Percentiles rank a stretch among this genome's conserved stretches.
phyloP scores from a whole-genome alignment of 2,888 invertebrate species.

The Plebejus argus region DNA sequence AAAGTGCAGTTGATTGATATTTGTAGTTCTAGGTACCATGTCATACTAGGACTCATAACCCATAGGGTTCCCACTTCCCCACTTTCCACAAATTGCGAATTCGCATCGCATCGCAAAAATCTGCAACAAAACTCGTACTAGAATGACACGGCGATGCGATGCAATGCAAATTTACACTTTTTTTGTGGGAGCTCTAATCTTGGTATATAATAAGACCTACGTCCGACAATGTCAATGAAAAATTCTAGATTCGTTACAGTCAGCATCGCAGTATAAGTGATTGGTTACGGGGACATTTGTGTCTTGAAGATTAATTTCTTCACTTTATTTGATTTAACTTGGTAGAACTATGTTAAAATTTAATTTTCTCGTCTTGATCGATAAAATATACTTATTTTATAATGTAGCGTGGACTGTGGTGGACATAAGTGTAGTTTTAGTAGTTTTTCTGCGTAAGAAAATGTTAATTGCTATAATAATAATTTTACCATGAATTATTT shows the following conservation, averaged over 20 bases:
- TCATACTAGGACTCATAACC: too few species aligned
- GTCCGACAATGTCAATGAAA: not conserved
- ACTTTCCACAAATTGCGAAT: too few species aligned
- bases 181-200: too few species aligned
- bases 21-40: too few species aligned
- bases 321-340: not conserved
- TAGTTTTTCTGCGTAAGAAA: too few species aligned
- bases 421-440: not conserved
- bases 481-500: not conserved
- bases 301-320: not conserved
- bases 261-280: not conserved
- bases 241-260: not conserved
- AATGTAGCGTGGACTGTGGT: too few species aligned
- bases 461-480: too few species aligned
- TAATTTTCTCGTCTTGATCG: not conserved
- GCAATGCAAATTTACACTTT: accelerated
- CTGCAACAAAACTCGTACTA: too few species aligned
- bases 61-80: too few species aligned
- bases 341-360: not conserved
- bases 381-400: too few species aligned
- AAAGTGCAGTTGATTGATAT: not conserved
- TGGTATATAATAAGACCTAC: not conserved
- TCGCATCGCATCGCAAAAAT: too few species aligned
- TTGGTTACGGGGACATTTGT: not conserved
- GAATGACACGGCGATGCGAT: too few species aligned